Evolutionary conservation across 2,113 vertebrate genomes (phyloP), one percentile per base, ranked within the genome.

Genomic region (Xerus inauris): DNA sequence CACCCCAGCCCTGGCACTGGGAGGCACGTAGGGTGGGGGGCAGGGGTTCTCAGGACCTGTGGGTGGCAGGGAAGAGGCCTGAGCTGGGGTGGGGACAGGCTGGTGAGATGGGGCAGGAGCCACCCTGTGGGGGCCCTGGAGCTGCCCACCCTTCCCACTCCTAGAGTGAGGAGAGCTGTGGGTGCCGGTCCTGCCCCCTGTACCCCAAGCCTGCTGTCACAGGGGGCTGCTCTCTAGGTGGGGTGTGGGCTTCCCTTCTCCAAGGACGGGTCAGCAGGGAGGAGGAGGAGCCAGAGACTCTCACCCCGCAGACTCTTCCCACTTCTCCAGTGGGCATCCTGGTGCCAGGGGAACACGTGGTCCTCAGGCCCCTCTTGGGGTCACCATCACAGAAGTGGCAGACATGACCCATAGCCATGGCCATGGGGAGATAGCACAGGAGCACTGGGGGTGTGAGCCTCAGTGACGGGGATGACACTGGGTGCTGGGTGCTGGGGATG

Each of bases 401-500:
- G 24, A 28, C 7, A 69, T 72, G 64, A 6, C n/a, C 16, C 14
- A 1, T 1, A 8, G 54, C 1, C 0, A 0, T 16, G 28, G 59
- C 28, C 0, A 7, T 38, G 62, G 26, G 24, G 17, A 1, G 0
- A 57, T 1, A 71, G 16, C 10, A 9, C 1, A 1, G 0, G 12
- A 6, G 24, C n/a, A 22, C 24, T n/a, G 6, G 22, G 8, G 1
- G 1, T 4, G 28, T 13, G 17, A 54, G 51, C 16, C 16, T 13
- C 51, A 16, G 16, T 16, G 51, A 54, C 5, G 51, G 51, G 16
- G 75, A 5, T 0, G 76, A 38, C 26, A 6, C 79, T 28, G 14
- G 65, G 72, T 0, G 2, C 30, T 13, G 59, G 42, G 71, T 8
- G 3, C 10, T 32, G 16, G 59, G 49, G 73, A n/a, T 32, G 42